Percentiles rank a stretch among this genome's conserved stretches.
These are phyloP conservation scores for Tyto alba DNA, from an alignment of 2,113 vertebrate genomes.

Conservation along the genomic window DNA sequence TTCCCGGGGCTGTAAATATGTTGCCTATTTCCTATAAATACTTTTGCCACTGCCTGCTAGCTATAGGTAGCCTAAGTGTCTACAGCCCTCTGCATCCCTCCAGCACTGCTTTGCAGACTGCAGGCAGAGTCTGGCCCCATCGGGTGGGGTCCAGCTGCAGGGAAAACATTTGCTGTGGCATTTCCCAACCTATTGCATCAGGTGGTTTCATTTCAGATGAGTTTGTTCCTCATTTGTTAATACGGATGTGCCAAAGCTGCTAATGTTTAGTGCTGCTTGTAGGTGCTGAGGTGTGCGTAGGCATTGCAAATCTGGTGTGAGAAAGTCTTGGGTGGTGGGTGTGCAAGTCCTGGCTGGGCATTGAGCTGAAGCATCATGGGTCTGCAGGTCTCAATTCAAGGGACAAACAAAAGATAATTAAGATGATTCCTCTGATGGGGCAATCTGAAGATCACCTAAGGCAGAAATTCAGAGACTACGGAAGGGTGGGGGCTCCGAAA, in stretches of 20 bases:
- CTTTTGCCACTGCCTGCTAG: background rate
- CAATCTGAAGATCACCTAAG: background rate
- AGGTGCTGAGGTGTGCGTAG: background rate
- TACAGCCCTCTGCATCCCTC: no score
- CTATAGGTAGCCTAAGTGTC: background rate
- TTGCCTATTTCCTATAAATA: background rate
- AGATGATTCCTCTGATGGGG: background rate
- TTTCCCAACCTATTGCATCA: background rate
- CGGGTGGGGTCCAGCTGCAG: background rate
- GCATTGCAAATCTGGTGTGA: background rate
- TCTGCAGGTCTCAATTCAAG: background rate
- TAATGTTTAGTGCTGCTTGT: background rate
- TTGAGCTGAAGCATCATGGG: background rate
- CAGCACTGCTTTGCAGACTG: background rate
- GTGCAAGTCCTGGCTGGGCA: no score
- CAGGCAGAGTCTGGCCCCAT: background rate
- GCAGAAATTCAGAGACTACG: background rate
- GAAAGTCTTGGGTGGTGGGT: background rate
- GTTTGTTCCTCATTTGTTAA: background rate
- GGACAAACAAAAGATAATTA: background rate
- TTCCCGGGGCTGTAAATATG: background rate
- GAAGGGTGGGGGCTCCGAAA: background rate
- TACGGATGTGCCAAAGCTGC: accelerated
- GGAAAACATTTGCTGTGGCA: background rate
- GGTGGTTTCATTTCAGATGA: background rate